Evolutionary conservation across 2,113 vertebrate genomes (phyloP).

Genomic region (Erythrocercus mccallii): DNA sequence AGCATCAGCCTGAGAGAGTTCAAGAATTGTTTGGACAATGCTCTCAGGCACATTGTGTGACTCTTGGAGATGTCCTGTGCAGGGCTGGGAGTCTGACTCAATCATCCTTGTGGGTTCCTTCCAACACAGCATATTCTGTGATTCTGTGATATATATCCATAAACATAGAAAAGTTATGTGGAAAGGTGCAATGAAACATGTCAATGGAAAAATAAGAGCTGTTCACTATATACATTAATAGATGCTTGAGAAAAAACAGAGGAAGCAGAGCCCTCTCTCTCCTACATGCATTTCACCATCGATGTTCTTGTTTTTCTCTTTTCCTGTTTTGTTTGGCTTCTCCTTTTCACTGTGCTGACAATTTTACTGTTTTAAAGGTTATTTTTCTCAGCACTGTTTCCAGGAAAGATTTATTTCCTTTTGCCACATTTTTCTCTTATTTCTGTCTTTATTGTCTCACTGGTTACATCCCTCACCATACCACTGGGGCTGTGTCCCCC

Average conservation of each 20-base stretch:
- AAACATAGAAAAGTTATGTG: neutral
- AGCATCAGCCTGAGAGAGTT: neutral
- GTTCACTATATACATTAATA: neutral
- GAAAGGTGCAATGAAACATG: neutral
- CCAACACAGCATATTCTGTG: neutral
- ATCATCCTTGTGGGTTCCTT: neutral
- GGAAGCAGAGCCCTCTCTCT: neutral
- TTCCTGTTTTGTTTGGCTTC: neutral
- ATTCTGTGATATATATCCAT: neutral
- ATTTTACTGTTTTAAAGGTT: neutral
- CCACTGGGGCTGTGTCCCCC: neutral
- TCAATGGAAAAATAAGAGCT: neutral
- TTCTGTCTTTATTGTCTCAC: neutral
- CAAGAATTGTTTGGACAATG: neutral
- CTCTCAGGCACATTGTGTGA: neutral
- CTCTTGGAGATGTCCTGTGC: neutral
- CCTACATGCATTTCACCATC: neutral
- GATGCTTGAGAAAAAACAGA: neutral
- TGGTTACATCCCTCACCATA: neutral
- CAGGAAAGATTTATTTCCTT: neutral
- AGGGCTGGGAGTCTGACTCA: fast-evolving
- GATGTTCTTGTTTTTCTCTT: neutral
- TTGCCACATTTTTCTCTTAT: neutral
- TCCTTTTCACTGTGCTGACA: neutral
- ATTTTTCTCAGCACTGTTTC: neutral